phyloP scores from a whole-genome alignment of 2,797 vertebrate genomes.

The Myotis planiceps region DNA sequence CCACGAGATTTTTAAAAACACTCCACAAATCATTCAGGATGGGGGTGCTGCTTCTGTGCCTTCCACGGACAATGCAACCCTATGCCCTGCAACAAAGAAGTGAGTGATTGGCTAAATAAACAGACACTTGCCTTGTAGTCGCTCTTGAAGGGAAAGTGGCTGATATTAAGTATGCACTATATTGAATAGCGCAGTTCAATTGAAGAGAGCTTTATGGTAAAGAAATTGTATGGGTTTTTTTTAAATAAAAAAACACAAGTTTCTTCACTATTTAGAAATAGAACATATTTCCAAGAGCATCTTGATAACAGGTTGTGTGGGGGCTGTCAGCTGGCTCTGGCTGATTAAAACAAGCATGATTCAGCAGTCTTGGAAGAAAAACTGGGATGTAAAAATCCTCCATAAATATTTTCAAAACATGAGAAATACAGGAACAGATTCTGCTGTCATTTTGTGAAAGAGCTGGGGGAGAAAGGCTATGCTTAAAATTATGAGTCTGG shows the following conservation, averaged over 20 bases:
- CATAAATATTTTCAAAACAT: slow-evolving; percentile 79
- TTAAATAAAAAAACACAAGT: neutral
- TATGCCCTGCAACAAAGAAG: slow-evolving; percentile 79
- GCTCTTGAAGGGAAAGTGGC: slow-evolving; percentile 56
- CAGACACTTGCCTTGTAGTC: slow-evolving; percentile 79
- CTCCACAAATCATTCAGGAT: slow-evolving; percentile 36
- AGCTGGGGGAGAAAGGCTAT: neutral
- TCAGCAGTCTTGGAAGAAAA: slow-evolving; percentile 73
- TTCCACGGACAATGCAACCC: slow-evolving; percentile 79
- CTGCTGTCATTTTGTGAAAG: slow-evolving; percentile 42
- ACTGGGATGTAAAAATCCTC: slow-evolving; percentile 43
- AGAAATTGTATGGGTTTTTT: neutral
- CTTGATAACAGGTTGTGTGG: slow-evolving; percentile 68
- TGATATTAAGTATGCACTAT: slow-evolving; percentile 65
- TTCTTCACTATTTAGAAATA: slow-evolving; percentile 67
- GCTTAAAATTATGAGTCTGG: slow-evolving; percentile 39
- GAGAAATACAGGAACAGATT: slow-evolving; percentile 50
- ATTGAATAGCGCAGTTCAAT: slow-evolving; percentile 58
- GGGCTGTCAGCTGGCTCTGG: slow-evolving; percentile 55
- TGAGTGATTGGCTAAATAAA: slow-evolving; percentile 73
- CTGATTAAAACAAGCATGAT: slow-evolving; percentile 32
- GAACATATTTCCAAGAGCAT: slow-evolving; percentile 31
- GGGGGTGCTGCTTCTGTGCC: slow-evolving; percentile 56
- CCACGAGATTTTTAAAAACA: neutral
- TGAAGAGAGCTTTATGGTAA: slow-evolving; percentile 24